Evolutionary conservation across 2,888 invertebrate species (phyloP).

Genomic region (Euplexia lucipara): DNA sequence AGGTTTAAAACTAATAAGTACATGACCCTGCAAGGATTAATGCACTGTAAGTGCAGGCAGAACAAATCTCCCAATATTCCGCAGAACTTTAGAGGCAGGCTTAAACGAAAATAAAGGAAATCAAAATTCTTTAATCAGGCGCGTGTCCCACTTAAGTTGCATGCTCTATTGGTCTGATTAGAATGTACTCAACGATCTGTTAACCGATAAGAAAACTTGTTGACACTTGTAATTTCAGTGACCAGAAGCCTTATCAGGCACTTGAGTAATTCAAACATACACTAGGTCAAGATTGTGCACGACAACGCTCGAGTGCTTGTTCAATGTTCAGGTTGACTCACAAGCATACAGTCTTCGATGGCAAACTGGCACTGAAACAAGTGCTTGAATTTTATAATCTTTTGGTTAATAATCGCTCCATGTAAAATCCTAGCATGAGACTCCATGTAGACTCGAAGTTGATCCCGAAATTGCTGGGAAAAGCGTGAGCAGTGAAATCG

Average conservation of each 20-base stretch:
- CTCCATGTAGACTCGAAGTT: not conserved
- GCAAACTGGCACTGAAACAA: too few species aligned
- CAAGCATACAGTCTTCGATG: too few species aligned
- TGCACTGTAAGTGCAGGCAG: not conserved
- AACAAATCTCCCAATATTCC: too few species aligned
- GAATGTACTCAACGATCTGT: constrained; percentile 16
- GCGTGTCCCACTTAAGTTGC: not conserved
- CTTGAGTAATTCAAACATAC: constrained; percentile 16
- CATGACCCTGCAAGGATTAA: not conserved
- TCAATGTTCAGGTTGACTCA: constrained; percentile 10
- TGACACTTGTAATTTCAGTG: constrained; percentile 13
- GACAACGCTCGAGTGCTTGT: constrained; percentile 10
- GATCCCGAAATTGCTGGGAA: not conserved
- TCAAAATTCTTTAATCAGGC: not conserved
- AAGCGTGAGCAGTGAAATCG: too few species aligned
- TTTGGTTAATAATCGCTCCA: too few species aligned
- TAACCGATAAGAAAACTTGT: constrained; percentile 31
- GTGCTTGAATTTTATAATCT: too few species aligned
- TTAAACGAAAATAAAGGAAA: too few species aligned
- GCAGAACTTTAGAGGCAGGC: too few species aligned
- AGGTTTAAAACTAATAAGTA: too few species aligned
- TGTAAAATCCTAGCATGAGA: not conserved
- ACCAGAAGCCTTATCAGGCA: constrained; percentile 25
- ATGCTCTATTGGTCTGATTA: constrained; percentile 8
- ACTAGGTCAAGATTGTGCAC: constrained; percentile 21